Conservation (phyloP, 2,797 vertebrate species). For the Phylloscopus collybita region DNA sequence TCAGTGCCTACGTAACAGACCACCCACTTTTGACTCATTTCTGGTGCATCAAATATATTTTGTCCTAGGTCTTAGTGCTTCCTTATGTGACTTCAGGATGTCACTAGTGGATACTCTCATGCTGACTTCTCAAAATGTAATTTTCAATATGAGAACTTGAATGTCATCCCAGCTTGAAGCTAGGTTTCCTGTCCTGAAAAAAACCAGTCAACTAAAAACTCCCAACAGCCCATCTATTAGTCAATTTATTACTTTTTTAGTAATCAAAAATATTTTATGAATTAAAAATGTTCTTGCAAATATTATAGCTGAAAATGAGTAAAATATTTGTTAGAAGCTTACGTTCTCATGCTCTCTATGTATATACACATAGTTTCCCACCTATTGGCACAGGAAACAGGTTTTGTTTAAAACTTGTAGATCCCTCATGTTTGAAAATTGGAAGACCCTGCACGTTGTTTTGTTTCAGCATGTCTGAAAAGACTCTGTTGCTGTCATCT, state of each 20-base stretch:
- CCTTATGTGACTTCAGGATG: not conserved
- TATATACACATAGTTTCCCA: not conserved
- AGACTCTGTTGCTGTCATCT: not conserved
- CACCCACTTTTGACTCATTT: not conserved
- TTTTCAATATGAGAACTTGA: not conserved
- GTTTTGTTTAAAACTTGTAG: not conserved
- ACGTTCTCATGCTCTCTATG: not conserved
- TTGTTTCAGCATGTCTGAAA: not conserved
- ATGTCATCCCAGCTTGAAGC: not conserved
- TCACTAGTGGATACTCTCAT: not conserved
- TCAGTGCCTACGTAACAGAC: not conserved
- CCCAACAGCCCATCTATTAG: accelerated
- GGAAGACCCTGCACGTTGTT: not conserved
- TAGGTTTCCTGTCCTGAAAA: not conserved
- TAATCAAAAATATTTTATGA: accelerated
- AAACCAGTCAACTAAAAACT: not conserved
- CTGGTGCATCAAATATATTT: not conserved
- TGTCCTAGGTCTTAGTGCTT: not conserved
- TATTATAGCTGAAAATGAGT: not conserved
- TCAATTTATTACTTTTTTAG: not conserved
- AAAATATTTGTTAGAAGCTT: not conserved
- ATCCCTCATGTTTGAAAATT: not conserved
- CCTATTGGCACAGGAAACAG: not conserved
- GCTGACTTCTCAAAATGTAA: not conserved
- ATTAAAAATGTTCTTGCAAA: not conserved